Conservation (phyloP, 1,140 invertebrate genomes). For the Camponotus vicinus region DNA sequence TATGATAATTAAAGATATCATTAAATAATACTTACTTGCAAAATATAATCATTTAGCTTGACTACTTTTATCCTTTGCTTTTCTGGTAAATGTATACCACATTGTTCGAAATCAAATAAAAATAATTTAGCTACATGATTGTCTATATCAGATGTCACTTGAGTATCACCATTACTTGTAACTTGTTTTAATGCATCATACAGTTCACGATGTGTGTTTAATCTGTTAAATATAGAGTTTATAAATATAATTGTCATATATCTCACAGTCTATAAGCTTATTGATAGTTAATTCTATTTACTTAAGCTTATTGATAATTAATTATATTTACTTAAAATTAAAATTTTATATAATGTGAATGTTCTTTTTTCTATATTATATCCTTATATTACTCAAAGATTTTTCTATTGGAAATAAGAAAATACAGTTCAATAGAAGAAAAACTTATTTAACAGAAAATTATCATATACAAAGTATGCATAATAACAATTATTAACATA, state of each 20-base stretch:
- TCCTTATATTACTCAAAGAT: background rate
- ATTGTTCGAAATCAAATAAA: conserved; percentile 98
- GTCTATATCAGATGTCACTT: conserved; percentile 91
- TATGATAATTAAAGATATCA: background rate
- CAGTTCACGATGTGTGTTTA: conserved; percentile 95
- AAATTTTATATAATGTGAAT: too few species aligned
- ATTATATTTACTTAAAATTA: background rate
- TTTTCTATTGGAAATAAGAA: background rate
- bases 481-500: conserved; percentile 55
- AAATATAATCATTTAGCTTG: conserved; percentile 92
- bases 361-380: background rate
- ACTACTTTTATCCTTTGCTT: conserved; percentile 92
- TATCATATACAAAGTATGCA: background rate
- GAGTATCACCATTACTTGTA: conserved; percentile 90
- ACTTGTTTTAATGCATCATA: conserved; percentile 92
- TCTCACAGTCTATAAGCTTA: background rate
- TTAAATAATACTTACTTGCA: conserved; percentile 81
- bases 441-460: too few species aligned
- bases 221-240: conserved; percentile 84
- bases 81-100: conserved; percentile 97
- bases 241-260: background rate
- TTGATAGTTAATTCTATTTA: background rate
- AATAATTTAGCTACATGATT: conserved; percentile 95
- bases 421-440: background rate
- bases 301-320: background rate